Conservation (phyloP, 2,888 invertebrate species). For the Harmothoe impar region DNA sequence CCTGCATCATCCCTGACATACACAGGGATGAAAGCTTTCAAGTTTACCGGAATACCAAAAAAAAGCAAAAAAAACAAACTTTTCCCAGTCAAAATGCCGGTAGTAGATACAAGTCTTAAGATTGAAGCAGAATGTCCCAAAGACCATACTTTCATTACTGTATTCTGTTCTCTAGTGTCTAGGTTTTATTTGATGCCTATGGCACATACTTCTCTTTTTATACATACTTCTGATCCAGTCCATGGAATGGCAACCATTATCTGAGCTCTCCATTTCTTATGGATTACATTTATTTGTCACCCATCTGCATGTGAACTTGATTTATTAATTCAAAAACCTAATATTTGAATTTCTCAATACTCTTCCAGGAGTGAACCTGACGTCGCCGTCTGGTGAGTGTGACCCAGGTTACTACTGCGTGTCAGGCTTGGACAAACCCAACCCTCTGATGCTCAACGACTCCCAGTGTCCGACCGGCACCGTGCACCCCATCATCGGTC, state of each 20-base stretch:
- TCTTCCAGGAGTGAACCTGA: slow-evolving; percentile 67
- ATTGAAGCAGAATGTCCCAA: too few species aligned
- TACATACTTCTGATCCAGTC: too few species aligned
- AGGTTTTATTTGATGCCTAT: too few species aligned
- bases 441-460: slow-evolving; percentile 76
- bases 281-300: not conserved
- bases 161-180: too few species aligned
- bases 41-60: not conserved
- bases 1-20: not conserved
- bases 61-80: not conserved
- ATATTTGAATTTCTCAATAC: not conserved
- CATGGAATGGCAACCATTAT: not conserved
- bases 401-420: slow-evolving; percentile 81
- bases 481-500: slow-evolving; percentile 81
- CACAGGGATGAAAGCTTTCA: not conserved
- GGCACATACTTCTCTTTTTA: too few species aligned
- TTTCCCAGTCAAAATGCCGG: too few species aligned
- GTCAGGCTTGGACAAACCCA: slow-evolving; percentile 75
- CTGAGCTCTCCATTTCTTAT: not conserved
- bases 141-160: too few species aligned
- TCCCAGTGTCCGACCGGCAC: slow-evolving; percentile 78
- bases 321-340: not conserved
- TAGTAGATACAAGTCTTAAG: too few species aligned
- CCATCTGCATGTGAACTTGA: not conserved
- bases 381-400: slow-evolving; percentile 76